These are phyloP conservation scores for Cabera pusaria DNA, from an alignment of 2,888 invertebrate genomes.

Conservation along the genomic window DNA sequence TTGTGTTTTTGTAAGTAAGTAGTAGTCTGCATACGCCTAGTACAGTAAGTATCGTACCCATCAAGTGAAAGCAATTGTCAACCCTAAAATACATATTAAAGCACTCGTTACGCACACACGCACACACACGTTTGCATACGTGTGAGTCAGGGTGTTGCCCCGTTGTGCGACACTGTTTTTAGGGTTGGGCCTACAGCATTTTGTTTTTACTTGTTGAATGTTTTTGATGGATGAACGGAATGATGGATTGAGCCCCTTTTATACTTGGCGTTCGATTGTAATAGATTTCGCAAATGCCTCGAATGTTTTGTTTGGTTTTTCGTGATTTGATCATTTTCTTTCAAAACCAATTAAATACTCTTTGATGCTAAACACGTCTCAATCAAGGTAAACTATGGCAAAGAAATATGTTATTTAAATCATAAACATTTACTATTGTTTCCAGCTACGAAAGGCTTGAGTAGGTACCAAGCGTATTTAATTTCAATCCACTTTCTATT, in stretches of 20 bases:
- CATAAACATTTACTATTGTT: too few species aligned
- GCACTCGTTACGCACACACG: constrained; percentile 33
- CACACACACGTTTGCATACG: constrained; percentile 23
- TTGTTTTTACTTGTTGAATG: constrained; percentile 83
- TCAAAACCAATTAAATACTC: not conserved
- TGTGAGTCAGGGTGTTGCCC: constrained; percentile 59
- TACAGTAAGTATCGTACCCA: too few species aligned
- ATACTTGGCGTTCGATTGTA: constrained; percentile 54
- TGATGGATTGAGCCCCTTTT: constrained; percentile 71
- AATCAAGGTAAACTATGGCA: constrained; percentile 4
- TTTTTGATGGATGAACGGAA: constrained; percentile 75
- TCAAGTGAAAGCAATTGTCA: too few species aligned
- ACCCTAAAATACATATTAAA: constrained; percentile 8
- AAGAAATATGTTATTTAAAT: too few species aligned
- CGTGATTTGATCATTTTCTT: constrained; percentile 33
- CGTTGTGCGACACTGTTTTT: constrained; percentile 50
- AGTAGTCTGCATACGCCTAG: too few species aligned
- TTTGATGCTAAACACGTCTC: not conserved
- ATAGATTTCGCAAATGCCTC: constrained; percentile 59
- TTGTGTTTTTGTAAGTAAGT: constrained; percentile 5
- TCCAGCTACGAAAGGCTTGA: too few species aligned
- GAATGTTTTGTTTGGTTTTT: constrained; percentile 38
- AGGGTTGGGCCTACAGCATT: constrained; percentile 68
- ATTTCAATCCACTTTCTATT: too few species aligned
- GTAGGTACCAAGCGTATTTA: too few species aligned